phyloP scores from a whole-genome alignment of 2,113 vertebrate species.

The Rhynchomys soricoides region DNA sequence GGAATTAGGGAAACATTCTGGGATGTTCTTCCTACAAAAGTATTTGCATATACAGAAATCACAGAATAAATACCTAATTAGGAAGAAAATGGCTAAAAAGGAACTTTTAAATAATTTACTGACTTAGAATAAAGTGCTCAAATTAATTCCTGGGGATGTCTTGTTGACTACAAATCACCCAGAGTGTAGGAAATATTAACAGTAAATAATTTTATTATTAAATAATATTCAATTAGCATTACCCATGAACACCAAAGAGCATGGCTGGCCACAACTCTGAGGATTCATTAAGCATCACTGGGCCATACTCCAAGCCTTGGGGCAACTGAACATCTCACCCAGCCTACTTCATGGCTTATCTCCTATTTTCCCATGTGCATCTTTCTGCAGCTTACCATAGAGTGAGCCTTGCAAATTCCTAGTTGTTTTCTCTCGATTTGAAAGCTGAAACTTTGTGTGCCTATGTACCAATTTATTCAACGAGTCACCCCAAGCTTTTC shows the following conservation, averaged over 20 bases:
- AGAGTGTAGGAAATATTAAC: neutral
- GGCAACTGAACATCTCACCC: no score
- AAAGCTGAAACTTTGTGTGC: neutral
- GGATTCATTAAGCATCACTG: neutral
- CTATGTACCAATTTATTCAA: neutral
- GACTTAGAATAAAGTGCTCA: slow-evolving; percentile 3
- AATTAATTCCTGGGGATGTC: slow-evolving; percentile 36
- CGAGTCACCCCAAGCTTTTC: slow-evolving; percentile 1
- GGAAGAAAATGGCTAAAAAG: neutral
- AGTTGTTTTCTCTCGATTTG: neutral
- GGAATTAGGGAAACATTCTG: neutral
- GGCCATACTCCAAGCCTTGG: neutral
- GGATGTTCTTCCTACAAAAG: neutral
- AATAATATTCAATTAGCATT: slow-evolving; percentile 8
- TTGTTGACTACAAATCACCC: neutral
- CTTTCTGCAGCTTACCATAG: neutral
- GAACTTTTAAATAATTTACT: neutral
- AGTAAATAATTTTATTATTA: neutral
- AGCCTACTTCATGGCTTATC: neutral
- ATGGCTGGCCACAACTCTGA: neutral
- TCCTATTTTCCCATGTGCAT: neutral
- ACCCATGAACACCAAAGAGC: neutral
- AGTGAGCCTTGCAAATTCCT: neutral
- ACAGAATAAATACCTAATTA: neutral
- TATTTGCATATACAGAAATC: neutral